phyloP scores from a whole-genome alignment of 2,888 invertebrate genomes.

The Ormia ochracea region DNA sequence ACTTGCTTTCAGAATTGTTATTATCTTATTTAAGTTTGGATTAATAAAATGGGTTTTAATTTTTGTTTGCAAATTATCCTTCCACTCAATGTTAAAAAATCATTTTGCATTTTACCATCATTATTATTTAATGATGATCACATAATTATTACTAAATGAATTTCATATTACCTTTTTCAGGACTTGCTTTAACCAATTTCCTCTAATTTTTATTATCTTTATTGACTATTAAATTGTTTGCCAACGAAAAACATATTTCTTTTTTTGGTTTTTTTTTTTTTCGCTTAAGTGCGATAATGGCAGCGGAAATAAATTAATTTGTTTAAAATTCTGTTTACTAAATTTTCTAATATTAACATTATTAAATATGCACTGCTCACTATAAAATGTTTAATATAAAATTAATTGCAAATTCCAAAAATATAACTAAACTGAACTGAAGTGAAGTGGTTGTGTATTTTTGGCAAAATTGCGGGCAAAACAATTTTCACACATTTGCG shows the following conservation, averaged over 20 bases:
- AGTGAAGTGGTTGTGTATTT: background rate
- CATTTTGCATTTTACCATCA: slow-evolving; percentile 3
- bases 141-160: slow-evolving; percentile 25
- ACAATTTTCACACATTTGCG: background rate
- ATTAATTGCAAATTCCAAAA: slow-evolving; percentile 55
- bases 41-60: too few species aligned
- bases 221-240: slow-evolving; percentile 27
- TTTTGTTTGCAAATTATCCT: background rate
- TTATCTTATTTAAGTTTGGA: too few species aligned
- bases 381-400: slow-evolving; percentile 54
- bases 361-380: slow-evolving; percentile 45
- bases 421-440: too few species aligned
- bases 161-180: slow-evolving; percentile 16
- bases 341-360: slow-evolving; percentile 26
- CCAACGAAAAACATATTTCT: background rate
- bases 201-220: slow-evolving; percentile 23
- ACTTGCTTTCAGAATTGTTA: too few species aligned
- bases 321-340: slow-evolving; percentile 17
- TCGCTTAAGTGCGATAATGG: background rate
- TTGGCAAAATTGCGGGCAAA: background rate
- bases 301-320: slow-evolving; percentile 46
- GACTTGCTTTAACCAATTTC: background rate
- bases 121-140: slow-evolving; percentile 44
- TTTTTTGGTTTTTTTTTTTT: background rate
- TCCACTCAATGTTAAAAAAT: slow-evolving; percentile 3